Percentiles rank a stretch among this genome's conserved stretches.
phyloP scores from a whole-genome alignment of 2,797 vertebrate species.

The Petrocephalus schoutedeni region DNA sequence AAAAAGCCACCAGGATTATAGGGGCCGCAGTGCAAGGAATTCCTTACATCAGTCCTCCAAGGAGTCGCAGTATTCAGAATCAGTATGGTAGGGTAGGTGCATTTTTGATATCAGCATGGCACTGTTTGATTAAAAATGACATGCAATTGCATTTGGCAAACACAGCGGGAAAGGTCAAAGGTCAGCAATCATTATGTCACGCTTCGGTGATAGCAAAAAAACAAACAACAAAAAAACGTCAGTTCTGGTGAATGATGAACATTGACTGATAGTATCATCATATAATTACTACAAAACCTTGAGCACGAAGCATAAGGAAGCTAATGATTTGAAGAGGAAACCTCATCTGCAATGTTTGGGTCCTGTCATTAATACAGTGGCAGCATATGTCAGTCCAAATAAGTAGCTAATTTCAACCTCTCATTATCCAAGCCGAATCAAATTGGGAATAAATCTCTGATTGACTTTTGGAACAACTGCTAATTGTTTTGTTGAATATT shows the following conservation, averaged over 20 bases:
- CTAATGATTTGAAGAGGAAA: background rate
- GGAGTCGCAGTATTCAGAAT: background rate
- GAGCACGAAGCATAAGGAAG: background rate
- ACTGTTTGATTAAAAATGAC: background rate
- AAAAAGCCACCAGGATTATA: background rate
- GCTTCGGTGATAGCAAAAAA: background rate
- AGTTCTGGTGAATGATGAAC: background rate
- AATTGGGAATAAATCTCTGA: background rate
- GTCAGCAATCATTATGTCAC: background rate
- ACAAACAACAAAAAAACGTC: background rate
- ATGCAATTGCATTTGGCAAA: background rate
- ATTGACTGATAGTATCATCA: background rate
- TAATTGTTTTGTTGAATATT: slow-evolving; percentile 11
- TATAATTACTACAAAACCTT: background rate
- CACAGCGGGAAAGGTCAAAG: background rate
- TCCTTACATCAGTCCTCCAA: background rate
- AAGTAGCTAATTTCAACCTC: background rate
- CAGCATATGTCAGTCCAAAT: background rate
- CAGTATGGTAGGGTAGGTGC: background rate
- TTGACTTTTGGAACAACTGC: background rate
- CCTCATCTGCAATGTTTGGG: background rate
- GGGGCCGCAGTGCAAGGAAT: background rate
- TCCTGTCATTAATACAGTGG: background rate
- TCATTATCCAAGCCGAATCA: background rate
- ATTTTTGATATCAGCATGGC: background rate